These are phyloP conservation scores for Ploceus nigricollis DNA, from an alignment of 2,113 vertebrate species.

Conservation along the genomic window DNA sequence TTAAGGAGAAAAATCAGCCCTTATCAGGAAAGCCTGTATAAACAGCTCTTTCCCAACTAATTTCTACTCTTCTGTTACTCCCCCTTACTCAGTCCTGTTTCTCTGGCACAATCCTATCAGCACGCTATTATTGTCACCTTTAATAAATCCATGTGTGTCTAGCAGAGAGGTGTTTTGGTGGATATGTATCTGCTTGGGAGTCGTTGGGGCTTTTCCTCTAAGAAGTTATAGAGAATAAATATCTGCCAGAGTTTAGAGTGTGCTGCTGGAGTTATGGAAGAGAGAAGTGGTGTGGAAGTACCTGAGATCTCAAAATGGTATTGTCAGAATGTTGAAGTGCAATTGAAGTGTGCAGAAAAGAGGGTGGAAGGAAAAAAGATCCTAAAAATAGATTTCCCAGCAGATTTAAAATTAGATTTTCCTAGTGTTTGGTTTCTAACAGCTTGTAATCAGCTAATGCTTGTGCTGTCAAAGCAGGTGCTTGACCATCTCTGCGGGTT, in stretches of 20 bases:
- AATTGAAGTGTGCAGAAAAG: neutral
- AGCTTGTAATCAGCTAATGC: neutral
- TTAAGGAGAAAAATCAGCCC: neutral
- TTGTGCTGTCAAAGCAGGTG: neutral
- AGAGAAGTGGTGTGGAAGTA: neutral
- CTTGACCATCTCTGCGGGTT: neutral
- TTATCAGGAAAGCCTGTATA: neutral
- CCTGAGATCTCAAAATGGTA: neutral
- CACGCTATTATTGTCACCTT: neutral
- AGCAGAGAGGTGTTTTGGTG: neutral
- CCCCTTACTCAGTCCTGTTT: neutral
- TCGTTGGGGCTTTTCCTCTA: neutral
- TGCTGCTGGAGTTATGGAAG: neutral
- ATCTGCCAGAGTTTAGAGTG: neutral
- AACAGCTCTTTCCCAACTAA: neutral
- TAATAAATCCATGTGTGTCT: neutral
- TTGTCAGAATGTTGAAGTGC: neutral
- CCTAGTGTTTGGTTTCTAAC: neutral
- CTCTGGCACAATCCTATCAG: neutral
- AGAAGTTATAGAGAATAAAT: neutral
- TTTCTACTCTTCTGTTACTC: neutral
- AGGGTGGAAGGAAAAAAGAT: neutral
- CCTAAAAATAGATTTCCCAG: neutral
- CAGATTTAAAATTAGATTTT: neutral
- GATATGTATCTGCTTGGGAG: neutral